Evolutionary conservation across 1,140 invertebrate species (phyloP).

Genomic region (Episyrphus balteatus): DNA sequence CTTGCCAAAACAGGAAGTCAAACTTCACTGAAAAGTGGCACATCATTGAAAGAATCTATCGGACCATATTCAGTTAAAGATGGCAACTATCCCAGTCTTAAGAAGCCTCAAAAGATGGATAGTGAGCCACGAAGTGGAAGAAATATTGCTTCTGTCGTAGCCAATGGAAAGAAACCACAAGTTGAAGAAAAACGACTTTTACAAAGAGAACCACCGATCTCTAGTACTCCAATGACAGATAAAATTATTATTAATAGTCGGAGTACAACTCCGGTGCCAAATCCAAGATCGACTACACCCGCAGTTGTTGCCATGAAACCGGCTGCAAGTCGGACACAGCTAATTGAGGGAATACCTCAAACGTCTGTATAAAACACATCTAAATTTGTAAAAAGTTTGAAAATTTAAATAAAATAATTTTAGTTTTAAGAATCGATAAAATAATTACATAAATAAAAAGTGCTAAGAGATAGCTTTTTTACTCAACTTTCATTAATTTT

Average conservation of each 20-base stretch:
- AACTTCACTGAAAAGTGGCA: conserved; percentile 39
- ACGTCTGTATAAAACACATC: conserved; percentile 25
- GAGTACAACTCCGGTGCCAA: conserved; percentile 29
- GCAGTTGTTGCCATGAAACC: conserved; percentile 1
- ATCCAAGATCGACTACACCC: conserved; percentile 19
- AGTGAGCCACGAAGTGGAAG: conserved; percentile 10
- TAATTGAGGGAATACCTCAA: conserved; percentile 33
- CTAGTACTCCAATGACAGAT: conserved; percentile 15
- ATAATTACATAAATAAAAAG: too few relatives aligned
- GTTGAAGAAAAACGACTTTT: conserved; percentile 17
- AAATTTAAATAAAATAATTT: background rate
- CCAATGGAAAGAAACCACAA: conserved; percentile 4
- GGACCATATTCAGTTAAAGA: conserved; percentile 14
- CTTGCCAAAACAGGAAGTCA: conserved; percentile 42
- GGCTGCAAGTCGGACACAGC: conserved; percentile 22
- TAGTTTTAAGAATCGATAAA: background rate
- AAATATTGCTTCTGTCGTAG: conserved; percentile 2
- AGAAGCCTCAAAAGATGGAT: conserved; percentile 6
- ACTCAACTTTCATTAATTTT: too few relatives aligned
- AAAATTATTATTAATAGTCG: conserved; percentile 14
- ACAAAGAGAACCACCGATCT: conserved; percentile 11
- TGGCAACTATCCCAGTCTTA: conserved; percentile 9
- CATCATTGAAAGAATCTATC: conserved; percentile 30
- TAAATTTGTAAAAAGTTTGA: background rate
- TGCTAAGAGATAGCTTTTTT: too few relatives aligned